Evolutionary conservation across 1,140 invertebrate species (phyloP), one percentile per base, ranked within the genome.

Genomic region (Neodiprion pinetum): DNA sequence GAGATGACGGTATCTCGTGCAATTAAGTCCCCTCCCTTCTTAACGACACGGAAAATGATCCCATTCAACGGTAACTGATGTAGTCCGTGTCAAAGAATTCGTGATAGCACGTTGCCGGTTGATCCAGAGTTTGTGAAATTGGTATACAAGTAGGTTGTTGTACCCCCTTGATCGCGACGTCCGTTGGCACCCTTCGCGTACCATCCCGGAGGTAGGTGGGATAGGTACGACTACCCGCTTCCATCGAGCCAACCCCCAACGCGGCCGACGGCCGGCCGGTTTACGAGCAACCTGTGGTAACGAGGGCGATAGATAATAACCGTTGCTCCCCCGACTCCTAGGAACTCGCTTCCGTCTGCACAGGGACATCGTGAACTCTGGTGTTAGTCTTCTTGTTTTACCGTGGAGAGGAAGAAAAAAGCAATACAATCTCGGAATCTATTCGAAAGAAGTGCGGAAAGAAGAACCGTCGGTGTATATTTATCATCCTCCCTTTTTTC

Each of bases 231-330:
- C 78, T 79, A 77, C 79, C 77, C 76, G 68, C 77, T 74, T 76
- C 77, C 71, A 74, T 77, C 77, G 77, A 78, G 81, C 79, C 83
- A 79, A 79, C 79, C 82, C 76, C 80, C 77, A 82, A 85, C 84
- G 84, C 82, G 85, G 84, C 53, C 53, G 53, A 14, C 53, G 53
- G 53, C 53, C 53, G 53, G 53, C 84, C 86, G 85, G 84, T 88
- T 88, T 88, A 88, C 87, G 87, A 88, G 87, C 87, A 88, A 88
- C 88, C 88, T 89, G 88, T 89, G 88, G 88, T 89, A 88, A 89
- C 88, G 86, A 89, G 86, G 88, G 85, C 86, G 87, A 89, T 89
- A 88, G 88, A 89, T 89, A 89, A 89, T 88, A 89, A 89, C 86
- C 84, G 86, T 81, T 86, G 83, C 84, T 80, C 84, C 83, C 83